phyloP scores from a whole-genome alignment of 2,888 invertebrate genomes.

The Apodemia duryi region DNA sequence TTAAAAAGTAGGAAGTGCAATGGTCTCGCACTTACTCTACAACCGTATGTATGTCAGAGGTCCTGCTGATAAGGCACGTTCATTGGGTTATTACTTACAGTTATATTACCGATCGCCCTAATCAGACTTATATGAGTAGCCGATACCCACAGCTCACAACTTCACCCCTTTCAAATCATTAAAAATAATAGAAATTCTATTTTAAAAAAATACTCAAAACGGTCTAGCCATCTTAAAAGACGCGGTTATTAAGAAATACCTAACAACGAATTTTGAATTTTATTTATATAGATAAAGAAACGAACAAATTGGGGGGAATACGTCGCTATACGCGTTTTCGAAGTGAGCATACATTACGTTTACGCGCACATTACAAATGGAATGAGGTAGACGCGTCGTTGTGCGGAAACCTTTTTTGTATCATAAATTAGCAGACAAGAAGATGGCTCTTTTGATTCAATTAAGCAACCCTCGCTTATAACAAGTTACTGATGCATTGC shows the following conservation, averaged over 20 bases:
- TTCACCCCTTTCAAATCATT: background rate
- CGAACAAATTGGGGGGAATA: no score
- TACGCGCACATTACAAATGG: no score
- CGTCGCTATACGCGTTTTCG: no score
- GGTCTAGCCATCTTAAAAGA: background rate
- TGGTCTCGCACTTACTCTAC: conserved; percentile 46
- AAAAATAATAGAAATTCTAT: background rate
- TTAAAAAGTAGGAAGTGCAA: conserved; percentile 53
- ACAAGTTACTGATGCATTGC: no score
- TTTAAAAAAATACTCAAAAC: background rate
- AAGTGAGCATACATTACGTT: no score
- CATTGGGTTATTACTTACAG: conserved; percentile 44
- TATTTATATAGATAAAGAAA: no score
- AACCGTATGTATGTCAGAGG: conserved; percentile 60
- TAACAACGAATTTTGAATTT: no score
- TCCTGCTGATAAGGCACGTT: conserved; percentile 65
- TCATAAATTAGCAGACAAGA: no score
- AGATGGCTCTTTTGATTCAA: no score
- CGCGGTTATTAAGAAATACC: background rate
- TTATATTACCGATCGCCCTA: conserved; percentile 39
- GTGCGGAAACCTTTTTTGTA: no score
- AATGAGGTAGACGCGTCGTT: no score
- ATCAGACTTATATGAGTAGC: conserved; percentile 9
- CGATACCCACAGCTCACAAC: background rate
- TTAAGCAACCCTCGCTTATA: no score